Percentiles rank a stretch among this genome's conserved stretches.
Conservation (phyloP, 2,888 invertebrate genomes). For the Parelbella ahira region DNA sequence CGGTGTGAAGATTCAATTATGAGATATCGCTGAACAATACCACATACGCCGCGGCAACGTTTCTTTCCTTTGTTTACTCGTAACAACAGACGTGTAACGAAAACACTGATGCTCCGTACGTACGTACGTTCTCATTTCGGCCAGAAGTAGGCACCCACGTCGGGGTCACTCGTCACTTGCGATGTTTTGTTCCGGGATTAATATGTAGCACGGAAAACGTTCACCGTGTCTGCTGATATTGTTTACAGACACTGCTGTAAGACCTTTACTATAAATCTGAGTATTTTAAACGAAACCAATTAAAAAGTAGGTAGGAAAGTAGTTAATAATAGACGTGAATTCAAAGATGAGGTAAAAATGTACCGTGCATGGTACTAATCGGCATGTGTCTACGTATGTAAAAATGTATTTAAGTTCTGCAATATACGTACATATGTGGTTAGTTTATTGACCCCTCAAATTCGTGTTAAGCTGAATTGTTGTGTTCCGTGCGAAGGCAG, state of each 20-base stretch:
- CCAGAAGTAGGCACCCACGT: slow-evolving; percentile 28
- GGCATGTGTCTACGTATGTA: too few relatives aligned
- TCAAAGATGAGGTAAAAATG: too few relatives aligned
- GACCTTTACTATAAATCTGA: too few relatives aligned
- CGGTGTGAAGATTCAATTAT: slow-evolving; percentile 67
- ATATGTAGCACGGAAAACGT: too few relatives aligned
- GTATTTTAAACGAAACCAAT: too few relatives aligned
- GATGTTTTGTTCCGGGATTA: too few relatives aligned
- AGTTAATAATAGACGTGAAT: too few relatives aligned
- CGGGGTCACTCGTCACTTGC: slow-evolving; percentile 34
- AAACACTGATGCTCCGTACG: slow-evolving; percentile 47
- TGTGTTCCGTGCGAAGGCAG: slow-evolving; percentile 52
- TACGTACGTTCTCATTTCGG: slow-evolving; percentile 47
- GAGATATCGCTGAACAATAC: slow-evolving; percentile 67
- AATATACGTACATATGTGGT: slow-evolving; percentile 4
- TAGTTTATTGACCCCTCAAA: slow-evolving; percentile 26
- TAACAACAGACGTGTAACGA: slow-evolving; percentile 47
- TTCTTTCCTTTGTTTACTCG: slow-evolving; percentile 59
- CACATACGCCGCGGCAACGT: slow-evolving; percentile 53
- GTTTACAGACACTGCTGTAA: slow-evolving; percentile 4
- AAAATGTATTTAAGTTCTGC: too few relatives aligned
- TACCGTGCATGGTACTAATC: too few relatives aligned
- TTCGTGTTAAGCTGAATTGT: slow-evolving; percentile 39
- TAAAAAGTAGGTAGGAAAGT: too few relatives aligned
- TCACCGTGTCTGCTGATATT: too few relatives aligned